phyloP scores from a whole-genome alignment of 2,797 vertebrate genomes.

The Sciurus vulgaris region DNA sequence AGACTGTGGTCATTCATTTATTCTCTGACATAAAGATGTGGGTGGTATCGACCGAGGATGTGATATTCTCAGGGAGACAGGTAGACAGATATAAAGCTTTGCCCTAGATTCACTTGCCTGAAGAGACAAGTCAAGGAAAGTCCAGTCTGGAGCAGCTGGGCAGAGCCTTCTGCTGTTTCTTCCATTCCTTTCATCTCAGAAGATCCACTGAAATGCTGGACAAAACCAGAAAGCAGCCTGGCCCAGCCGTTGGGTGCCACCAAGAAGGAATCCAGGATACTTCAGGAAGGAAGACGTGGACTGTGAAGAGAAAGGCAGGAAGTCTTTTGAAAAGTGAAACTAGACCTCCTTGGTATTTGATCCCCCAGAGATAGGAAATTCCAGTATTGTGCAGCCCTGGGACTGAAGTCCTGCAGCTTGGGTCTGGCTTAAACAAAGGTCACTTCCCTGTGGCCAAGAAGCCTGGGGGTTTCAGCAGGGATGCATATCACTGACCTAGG shows the following conservation, averaged over 20 bases:
- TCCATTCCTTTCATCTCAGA: background rate
- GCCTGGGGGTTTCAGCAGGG: background rate
- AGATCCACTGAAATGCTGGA: background rate
- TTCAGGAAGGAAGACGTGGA: background rate
- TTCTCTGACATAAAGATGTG: background rate
- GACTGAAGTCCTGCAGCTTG: background rate
- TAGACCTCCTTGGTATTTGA: background rate
- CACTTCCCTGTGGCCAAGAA: background rate
- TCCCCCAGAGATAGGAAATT: background rate
- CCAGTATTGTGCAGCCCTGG: background rate
- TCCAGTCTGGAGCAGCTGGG: background rate
- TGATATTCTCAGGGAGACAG: background rate
- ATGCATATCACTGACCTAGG: background rate
- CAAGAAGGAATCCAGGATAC: background rate
- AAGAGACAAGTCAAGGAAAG: background rate
- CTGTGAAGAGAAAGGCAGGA: slow-evolving; percentile 7
- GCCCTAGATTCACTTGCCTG: background rate
- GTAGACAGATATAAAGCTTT: background rate
- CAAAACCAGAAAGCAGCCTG: background rate
- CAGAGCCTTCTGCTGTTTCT: background rate
- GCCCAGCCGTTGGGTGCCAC: background rate
- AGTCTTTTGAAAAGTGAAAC: slow-evolving; percentile 15
- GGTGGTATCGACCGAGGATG: background rate
- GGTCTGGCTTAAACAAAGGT: background rate
- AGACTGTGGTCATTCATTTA: background rate